These are phyloP conservation scores for Acheta domesticus DNA, from an alignment of 2,888 invertebrate genomes.

Conservation along the genomic window DNA sequence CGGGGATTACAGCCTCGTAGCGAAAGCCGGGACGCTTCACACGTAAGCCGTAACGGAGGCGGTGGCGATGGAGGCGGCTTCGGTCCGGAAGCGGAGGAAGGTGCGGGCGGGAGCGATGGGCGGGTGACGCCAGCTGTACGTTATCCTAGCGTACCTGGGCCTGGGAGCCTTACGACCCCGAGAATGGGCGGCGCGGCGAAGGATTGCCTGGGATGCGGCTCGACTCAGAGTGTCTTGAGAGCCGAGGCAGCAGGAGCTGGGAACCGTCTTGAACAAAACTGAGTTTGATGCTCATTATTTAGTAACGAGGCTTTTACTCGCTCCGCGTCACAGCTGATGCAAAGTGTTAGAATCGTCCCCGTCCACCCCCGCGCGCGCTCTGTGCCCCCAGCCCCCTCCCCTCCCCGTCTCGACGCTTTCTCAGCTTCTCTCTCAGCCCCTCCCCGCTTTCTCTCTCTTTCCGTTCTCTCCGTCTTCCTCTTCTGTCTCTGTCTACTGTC, in stretches of 20 bases:
- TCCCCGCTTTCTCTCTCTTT: not conserved
- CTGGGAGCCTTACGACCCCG: not conserved
- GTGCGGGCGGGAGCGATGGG: too few relatives aligned
- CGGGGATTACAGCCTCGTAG: too few relatives aligned
- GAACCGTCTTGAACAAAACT: slow-evolving; percentile 27
- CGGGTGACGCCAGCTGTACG: slow-evolving; percentile 1
- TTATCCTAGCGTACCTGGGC: slow-evolving; percentile 1
- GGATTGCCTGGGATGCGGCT: slow-evolving; percentile 20
- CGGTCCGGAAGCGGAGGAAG: too few relatives aligned
- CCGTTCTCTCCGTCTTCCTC: not conserved
- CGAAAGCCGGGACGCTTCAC: too few relatives aligned
- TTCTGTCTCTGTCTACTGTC: not conserved
- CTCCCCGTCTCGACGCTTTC: not conserved
- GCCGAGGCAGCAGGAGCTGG: slow-evolving; percentile 3
- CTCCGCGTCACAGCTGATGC: slow-evolving; percentile 28
- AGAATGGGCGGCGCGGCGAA: slow-evolving; percentile 20
- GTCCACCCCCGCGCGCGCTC: not conserved
- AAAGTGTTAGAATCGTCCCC: slow-evolving; percentile 18
- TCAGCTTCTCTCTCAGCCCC: not conserved
- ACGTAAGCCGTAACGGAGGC: too few relatives aligned
- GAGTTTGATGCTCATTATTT: slow-evolving; percentile 36
- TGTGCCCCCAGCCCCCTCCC: not conserved
- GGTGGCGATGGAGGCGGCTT: too few relatives aligned
- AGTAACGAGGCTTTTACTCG: slow-evolving; percentile 36
- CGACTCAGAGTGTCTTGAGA: slow-evolving; percentile 23